These are phyloP conservation scores for Ostrea edulis DNA, from an alignment of 1,140 invertebrate genomes.

Conservation along the genomic window DNA sequence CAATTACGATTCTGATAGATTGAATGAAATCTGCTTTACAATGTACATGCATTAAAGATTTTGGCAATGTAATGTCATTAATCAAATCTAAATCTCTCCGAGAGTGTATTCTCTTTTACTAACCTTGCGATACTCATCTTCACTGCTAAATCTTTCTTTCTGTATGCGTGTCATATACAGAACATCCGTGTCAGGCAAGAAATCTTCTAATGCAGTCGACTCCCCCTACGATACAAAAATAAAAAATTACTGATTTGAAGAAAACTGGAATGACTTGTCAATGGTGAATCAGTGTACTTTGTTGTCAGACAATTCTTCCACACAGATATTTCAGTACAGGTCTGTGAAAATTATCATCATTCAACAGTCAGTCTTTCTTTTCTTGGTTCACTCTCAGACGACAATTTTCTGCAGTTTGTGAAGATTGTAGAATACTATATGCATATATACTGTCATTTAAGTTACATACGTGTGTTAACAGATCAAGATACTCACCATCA, in stretches of 20 bases:
- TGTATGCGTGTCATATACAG: conserved; percentile 99
- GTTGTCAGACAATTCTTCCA: background rate
- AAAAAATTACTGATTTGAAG: background rate
- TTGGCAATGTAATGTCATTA: too few relatives aligned
- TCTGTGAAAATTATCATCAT: conserved; percentile 35
- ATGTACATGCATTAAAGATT: background rate
- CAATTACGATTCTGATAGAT: background rate
- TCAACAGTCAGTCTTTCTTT: background rate
- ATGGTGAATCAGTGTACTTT: background rate
- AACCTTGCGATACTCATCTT: conserved; percentile 93
- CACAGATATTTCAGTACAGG: background rate
- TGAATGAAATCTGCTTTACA: background rate
- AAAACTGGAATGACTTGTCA: background rate
- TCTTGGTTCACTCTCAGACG: too few relatives aligned
- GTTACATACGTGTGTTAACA: too few relatives aligned
- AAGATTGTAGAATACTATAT: too few relatives aligned
- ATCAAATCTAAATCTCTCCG: too few relatives aligned
- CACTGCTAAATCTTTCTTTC: conserved; percentile 91
- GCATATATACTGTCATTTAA: too few relatives aligned
- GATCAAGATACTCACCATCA: too few relatives aligned
- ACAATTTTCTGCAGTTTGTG: too few relatives aligned
- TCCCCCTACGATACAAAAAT: conserved; percentile 80
- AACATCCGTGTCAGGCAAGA: conserved; percentile 95
- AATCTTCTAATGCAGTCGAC: conserved; percentile 88
- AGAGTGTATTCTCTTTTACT: conserved; percentile 19